These are phyloP conservation scores for Neomicropteryx cornuta DNA, from an alignment of 1,140 invertebrate genomes.

Conservation along the genomic window DNA sequence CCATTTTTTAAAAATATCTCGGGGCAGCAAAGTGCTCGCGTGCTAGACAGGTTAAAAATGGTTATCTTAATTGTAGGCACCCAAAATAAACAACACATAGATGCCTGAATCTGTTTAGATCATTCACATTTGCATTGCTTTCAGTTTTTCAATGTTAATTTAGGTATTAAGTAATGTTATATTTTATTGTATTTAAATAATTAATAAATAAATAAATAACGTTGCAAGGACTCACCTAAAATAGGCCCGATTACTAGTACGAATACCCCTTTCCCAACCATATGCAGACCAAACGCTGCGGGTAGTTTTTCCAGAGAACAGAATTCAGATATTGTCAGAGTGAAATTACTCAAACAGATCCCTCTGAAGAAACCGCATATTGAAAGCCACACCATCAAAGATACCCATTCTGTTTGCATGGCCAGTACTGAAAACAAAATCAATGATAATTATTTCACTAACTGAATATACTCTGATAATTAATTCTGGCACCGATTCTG, in stretches of 20 bases:
- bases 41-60: too few species aligned
- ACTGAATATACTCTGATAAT: too few species aligned
- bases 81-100: too few species aligned
- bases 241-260: constrained; percentile 57
- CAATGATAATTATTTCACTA: constrained; percentile 17
- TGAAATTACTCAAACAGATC: constrained; percentile 61
- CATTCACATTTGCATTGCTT: too few species aligned
- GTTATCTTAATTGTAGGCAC: too few species aligned
- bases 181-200: constrained; percentile 3
- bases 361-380: constrained; percentile 64
- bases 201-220: constrained; percentile 3
- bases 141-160: too few species aligned
- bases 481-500: too few species aligned
- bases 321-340: constrained; percentile 61
- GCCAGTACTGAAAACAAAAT: constrained; percentile 46
- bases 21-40: too few species aligned
- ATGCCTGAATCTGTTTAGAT: too few species aligned
- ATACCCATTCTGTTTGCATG: constrained; percentile 50
- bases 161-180: too few species aligned
- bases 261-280: constrained; percentile 63
- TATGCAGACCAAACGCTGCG: constrained; percentile 62
- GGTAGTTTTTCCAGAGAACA: constrained; percentile 61
- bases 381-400: constrained; percentile 51
- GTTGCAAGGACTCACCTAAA: constrained; percentile 44
- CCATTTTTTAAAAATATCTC: too few species aligned